These are phyloP conservation scores for Vireo griseus DNA, from an alignment of 2,797 vertebrate species.

Conservation along the genomic window DNA sequence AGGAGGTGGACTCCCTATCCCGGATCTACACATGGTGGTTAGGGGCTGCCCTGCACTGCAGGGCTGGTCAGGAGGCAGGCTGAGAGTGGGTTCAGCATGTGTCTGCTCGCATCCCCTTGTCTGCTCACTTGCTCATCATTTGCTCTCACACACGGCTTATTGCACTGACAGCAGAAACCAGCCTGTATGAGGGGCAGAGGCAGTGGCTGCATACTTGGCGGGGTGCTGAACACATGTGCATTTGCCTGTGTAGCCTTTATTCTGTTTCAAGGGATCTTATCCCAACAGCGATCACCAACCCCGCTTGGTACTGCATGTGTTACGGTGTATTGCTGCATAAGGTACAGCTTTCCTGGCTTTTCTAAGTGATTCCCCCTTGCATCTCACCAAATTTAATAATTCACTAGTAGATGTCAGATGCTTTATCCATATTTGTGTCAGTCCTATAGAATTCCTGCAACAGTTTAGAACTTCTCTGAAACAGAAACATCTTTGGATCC, in stretches of 20 bases:
- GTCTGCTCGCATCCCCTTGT: background rate
- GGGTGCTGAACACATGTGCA: background rate
- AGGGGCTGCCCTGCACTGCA: background rate
- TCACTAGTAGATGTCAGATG: background rate
- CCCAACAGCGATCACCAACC: background rate
- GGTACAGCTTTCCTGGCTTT: background rate
- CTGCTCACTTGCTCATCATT: background rate
- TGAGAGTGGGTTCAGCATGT: background rate
- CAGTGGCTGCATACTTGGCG: background rate
- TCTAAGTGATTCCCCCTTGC: background rate
- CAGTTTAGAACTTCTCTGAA: background rate
- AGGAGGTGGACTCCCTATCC: background rate
- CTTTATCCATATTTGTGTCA: background rate
- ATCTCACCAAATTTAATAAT: background rate
- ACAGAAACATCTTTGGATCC: background rate
- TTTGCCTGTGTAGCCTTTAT: background rate
- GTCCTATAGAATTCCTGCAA: background rate
- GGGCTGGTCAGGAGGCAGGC: background rate
- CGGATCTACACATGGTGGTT: background rate
- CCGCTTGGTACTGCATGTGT: background rate
- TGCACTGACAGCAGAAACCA: background rate
- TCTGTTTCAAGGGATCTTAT: background rate
- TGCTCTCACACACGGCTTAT: background rate
- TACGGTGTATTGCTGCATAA: background rate
- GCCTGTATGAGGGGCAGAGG: background rate